A percentile compares a stretch with the other conserved stretches of the same genome.
These are phyloP conservation scores for Heliornis fulica DNA, from an alignment of 2,113 vertebrate genomes.

Conservation along the genomic window DNA sequence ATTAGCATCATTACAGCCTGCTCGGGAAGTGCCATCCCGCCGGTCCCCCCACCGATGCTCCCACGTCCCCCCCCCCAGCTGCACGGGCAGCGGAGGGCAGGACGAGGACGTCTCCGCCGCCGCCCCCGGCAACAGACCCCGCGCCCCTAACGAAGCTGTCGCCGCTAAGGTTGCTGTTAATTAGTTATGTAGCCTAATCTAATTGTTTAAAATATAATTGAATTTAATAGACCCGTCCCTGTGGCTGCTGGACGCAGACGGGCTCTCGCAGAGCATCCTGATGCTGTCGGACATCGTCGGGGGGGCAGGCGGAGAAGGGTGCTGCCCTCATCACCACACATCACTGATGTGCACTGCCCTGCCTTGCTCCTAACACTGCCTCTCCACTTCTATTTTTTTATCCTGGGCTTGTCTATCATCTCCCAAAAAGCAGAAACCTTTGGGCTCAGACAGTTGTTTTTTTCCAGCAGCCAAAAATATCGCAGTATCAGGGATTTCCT, in stretches of 20 bases:
- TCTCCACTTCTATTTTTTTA: background rate
- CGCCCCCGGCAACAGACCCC: background rate
- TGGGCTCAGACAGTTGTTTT: background rate
- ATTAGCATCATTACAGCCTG: constrained; percentile 49
- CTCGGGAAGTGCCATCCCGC: constrained; percentile 28
- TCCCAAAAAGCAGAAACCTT: background rate
- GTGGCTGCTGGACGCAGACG: fast-evolving
- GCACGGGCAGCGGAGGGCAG: background rate
- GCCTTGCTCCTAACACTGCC: fast-evolving
- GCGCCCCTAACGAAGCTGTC: background rate
- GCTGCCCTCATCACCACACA: background rate
- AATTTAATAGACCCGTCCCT: background rate
- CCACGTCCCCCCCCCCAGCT: background rate
- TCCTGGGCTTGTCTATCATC: background rate
- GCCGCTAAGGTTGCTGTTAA: background rate
- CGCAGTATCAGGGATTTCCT: background rate
- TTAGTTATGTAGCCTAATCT: background rate
- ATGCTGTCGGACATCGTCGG: fast-evolving
- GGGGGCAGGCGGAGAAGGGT: background rate
- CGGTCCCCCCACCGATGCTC: background rate
- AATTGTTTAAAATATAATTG: background rate
- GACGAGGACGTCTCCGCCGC: background rate
- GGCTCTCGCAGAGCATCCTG: fast-evolving
- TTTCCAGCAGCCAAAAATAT: background rate
- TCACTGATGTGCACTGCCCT: background rate